Percentiles rank a stretch among this genome's conserved stretches.
phyloP scores from a whole-genome alignment of 1,140 invertebrate genomes.

The Dendrolimus kikuchii region DNA sequence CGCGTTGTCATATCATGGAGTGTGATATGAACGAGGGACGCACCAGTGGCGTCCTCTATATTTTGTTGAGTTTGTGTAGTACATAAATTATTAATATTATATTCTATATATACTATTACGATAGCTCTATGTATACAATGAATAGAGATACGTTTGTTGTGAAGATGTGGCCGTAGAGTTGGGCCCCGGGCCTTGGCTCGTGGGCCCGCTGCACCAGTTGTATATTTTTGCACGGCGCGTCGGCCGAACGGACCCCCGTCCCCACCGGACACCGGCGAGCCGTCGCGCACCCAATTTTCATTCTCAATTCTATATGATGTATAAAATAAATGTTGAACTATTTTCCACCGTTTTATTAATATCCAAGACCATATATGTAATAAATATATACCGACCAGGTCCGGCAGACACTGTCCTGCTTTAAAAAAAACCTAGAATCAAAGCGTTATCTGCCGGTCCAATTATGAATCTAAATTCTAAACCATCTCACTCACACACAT shows the following conservation, averaged over 20 bases:
- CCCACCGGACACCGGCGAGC: conserved; percentile 3
- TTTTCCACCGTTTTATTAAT: conserved; percentile 12
- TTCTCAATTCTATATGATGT: conserved; percentile 54
- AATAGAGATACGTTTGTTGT: conserved; percentile 24
- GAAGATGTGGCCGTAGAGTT: conserved; percentile 26
- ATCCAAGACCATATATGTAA: too few relatives aligned
- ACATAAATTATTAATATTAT: conserved; percentile 21
- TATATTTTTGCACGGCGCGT: conserved; percentile 55
- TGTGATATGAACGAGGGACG: conserved; percentile 33
- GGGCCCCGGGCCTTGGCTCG: conserved; percentile 13
- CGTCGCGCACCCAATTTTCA: conserved; percentile 27
- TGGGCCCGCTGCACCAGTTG: conserved; percentile 35
- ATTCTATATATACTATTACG: conserved; percentile 13
- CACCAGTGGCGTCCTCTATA: conserved; percentile 8
- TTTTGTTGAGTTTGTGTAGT: conserved; percentile 27
- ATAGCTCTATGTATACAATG: conserved; percentile 19
- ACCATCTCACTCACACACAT: too few relatives aligned
- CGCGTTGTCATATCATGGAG: conserved; percentile 60
- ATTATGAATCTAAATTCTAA: too few relatives aligned
- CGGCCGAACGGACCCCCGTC: conserved; percentile 12
- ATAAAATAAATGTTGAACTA: conserved; percentile 60
- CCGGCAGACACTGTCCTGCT: too few relatives aligned
- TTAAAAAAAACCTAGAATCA: too few relatives aligned
- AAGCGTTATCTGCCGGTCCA: too few relatives aligned
- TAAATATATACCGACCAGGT: too few relatives aligned